Conservation (phyloP, 2,113 vertebrate genomes). For the Nothocercus nigrocapillus region DNA sequence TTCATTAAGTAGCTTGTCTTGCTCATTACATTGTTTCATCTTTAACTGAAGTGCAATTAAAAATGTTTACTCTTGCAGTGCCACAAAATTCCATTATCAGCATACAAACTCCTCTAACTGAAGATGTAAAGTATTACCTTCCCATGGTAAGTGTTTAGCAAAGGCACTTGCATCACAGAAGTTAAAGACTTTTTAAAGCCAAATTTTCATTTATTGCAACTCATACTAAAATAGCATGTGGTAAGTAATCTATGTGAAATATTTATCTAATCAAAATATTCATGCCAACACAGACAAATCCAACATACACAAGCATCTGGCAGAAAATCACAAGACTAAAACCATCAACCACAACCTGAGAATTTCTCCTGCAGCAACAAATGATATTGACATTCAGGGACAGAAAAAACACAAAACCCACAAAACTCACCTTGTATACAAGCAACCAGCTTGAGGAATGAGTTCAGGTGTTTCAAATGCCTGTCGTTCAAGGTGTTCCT, state of each 20-base stretch:
- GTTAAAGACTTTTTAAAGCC: no score
- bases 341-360: background rate
- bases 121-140: background rate
- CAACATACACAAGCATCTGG: background rate
- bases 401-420: background rate
- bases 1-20: background rate
- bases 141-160: background rate
- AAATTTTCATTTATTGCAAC: no score
- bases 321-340: background rate
- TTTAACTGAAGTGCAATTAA: background rate
- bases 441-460: background rate
- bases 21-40: background rate
- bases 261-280: background rate
- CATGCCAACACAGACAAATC: background rate
- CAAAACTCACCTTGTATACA: accelerated
- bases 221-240: background rate
- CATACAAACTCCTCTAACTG: background rate
- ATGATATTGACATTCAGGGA: background rate
- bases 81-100: background rate
- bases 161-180: background rate
- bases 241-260: accelerated
- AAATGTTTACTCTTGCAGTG: background rate
- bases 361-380: background rate
- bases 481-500: background rate
- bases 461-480: background rate